phyloP scores from a whole-genome alignment of 2,797 vertebrate species.

The Gymnothorax reevesii region DNA sequence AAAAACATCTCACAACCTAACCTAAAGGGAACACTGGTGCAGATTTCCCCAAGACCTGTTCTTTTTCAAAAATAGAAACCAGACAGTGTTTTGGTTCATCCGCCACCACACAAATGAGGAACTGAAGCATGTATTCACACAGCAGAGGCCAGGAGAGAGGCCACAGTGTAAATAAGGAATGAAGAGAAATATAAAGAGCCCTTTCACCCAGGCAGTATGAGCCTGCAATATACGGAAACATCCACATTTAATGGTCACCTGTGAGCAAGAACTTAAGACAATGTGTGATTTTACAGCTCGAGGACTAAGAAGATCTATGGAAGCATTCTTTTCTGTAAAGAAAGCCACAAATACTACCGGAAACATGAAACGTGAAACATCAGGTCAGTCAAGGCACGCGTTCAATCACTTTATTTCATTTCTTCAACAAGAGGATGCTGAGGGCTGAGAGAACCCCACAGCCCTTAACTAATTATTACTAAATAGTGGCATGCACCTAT shows the following conservation, averaged over 20 bases:
- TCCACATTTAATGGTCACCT: background rate
- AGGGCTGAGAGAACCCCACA: too few relatives aligned
- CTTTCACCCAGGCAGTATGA: background rate
- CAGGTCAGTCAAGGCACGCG: background rate
- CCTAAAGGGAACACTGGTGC: background rate
- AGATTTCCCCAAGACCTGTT: background rate
- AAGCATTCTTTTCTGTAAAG: background rate
- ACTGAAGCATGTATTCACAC: background rate
- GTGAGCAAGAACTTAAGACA: background rate
- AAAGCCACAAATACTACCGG: background rate
- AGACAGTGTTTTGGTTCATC: background rate
- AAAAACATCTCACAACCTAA: background rate
- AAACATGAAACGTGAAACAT: background rate
- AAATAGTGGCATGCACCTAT: too few relatives aligned
- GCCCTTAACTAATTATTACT: too few relatives aligned
- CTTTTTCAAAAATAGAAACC: background rate
- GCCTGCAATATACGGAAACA: background rate
- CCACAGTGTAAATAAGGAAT: background rate
- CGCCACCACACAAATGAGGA: background rate
- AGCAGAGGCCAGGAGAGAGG: background rate
- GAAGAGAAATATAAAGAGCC: background rate
- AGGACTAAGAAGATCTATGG: background rate
- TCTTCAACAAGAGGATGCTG: too few relatives aligned
- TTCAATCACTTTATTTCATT: background rate
- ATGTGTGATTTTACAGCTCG: background rate